These are phyloP conservation scores for Turnix velox DNA, from an alignment of 2,113 vertebrate species.

Conservation along the genomic window DNA sequence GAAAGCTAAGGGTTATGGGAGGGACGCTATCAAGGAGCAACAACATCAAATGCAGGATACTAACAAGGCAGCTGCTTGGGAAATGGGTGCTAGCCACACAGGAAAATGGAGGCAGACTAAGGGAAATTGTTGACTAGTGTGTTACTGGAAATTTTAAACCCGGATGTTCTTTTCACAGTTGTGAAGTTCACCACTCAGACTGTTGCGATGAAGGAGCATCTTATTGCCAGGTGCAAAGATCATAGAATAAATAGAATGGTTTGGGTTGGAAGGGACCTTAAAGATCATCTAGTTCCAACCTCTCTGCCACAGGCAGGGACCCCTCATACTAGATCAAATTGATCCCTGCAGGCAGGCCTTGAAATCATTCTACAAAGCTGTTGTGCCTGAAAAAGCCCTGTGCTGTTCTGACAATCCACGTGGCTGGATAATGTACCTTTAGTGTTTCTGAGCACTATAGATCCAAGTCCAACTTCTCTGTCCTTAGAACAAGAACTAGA, in stretches of 20 bases:
- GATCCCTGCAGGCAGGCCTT: too few relatives aligned
- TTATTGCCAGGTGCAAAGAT: background rate
- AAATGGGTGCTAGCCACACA: background rate
- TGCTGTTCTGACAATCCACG: background rate
- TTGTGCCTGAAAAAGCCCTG: background rate
- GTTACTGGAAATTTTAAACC: background rate
- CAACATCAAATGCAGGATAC: background rate
- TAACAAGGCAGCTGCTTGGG: background rate
- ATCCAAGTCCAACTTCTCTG: background rate
- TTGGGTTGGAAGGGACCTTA: too few relatives aligned
- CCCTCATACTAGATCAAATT: too few relatives aligned
- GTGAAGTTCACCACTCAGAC: background rate
- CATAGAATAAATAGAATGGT: too few relatives aligned
- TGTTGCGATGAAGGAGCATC: background rate
- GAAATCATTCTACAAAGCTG: background rate
- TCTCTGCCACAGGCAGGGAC: too few relatives aligned
- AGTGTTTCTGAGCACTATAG: background rate
- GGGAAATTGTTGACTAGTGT: background rate
- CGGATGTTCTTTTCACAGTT: background rate
- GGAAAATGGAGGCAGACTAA: background rate
- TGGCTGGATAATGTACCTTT: background rate
- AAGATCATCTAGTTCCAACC: too few relatives aligned
- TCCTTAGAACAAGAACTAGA: background rate
- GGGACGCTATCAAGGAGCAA: accelerated
- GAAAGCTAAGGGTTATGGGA: background rate